phyloP scores from a whole-genome alignment of 1,140 invertebrate species.

The Physella acuta region DNA sequence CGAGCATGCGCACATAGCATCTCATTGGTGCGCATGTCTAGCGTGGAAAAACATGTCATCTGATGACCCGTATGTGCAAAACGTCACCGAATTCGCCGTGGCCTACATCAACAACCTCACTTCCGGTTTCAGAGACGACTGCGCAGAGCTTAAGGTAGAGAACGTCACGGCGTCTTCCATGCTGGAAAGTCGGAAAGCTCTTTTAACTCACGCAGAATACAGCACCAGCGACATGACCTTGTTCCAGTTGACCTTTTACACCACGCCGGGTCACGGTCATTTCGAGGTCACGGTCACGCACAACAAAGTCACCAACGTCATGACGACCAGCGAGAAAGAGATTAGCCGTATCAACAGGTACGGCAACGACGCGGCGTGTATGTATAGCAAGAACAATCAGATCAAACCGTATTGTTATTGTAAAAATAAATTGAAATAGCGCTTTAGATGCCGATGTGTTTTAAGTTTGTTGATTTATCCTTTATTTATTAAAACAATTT shows the following conservation, averaged over 20 bases:
- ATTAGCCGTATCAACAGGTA: slow-evolving; percentile 88
- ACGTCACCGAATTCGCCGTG: slow-evolving; percentile 22
- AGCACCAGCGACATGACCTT: slow-evolving; percentile 24
- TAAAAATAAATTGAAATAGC: not conserved
- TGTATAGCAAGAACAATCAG: slow-evolving; percentile 58
- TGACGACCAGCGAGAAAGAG: slow-evolving; percentile 72
- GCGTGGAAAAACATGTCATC: slow-evolving; percentile 63
- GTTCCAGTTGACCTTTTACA: slow-evolving; percentile 67
- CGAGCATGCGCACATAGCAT: slow-evolving; percentile 83
- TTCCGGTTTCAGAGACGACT: slow-evolving; percentile 12
- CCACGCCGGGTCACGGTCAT: slow-evolving; percentile 73
- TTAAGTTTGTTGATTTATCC: no score
- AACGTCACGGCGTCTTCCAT: slow-evolving; percentile 63
- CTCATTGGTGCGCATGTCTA: slow-evolving; percentile 94
- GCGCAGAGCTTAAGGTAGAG: slow-evolving; percentile 14
- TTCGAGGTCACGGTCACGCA: slow-evolving; percentile 77
- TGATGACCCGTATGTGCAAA: not conserved
- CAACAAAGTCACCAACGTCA: slow-evolving; percentile 65
- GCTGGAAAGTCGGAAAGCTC: slow-evolving; percentile 73
- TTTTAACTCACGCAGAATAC: slow-evolving; percentile 66
- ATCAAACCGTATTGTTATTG: slow-evolving; percentile 52
- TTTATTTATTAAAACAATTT: no score
- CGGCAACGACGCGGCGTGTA: slow-evolving; percentile 75
- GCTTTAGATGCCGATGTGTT: no score
- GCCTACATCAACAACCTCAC: slow-evolving; percentile 27